phyloP scores from a whole-genome alignment of 30 jellyfish, hydroid and myxozoan genomes.

The Cassiopea andromeda region DNA sequence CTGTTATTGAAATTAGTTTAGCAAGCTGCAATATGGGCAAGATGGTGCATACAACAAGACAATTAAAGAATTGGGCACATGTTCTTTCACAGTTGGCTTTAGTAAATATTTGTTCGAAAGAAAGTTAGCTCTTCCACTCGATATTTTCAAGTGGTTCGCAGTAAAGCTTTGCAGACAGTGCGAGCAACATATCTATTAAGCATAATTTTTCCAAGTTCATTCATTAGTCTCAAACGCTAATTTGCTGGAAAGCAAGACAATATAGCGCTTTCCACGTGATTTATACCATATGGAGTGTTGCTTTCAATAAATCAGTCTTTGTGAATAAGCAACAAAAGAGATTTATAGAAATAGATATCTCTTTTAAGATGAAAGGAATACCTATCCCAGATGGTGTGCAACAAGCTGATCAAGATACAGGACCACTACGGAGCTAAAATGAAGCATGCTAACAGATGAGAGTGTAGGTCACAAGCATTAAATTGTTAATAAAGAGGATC shows the following conservation, averaged over 20 bases:
- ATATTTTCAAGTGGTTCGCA: too few relatives aligned
- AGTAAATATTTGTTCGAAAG: too few relatives aligned
- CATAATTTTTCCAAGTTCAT: not conserved
- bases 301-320: not conserved
- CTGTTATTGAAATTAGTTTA: too few relatives aligned
- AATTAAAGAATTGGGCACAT: too few relatives aligned
- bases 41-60: too few relatives aligned
- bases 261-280: not conserved
- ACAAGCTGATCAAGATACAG: not conserved
- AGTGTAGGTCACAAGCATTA: not conserved
- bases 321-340: not conserved
- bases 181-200: too few relatives aligned
- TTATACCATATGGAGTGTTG: slow-evolving; percentile 4
- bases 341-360: not conserved
- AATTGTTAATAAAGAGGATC: not conserved
- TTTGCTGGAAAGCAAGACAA: not conserved
- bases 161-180: too few relatives aligned
- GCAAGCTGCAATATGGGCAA: too few relatives aligned
- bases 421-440: not conserved
- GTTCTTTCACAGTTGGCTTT: too few relatives aligned
- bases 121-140: too few relatives aligned
- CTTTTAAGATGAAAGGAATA: not conserved
- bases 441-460: not conserved
- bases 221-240: not conserved
- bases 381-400: not conserved